Evolutionary conservation across 2,797 vertebrate genomes (phyloP).

Genomic region (Tauraco hartlaubi): DNA sequence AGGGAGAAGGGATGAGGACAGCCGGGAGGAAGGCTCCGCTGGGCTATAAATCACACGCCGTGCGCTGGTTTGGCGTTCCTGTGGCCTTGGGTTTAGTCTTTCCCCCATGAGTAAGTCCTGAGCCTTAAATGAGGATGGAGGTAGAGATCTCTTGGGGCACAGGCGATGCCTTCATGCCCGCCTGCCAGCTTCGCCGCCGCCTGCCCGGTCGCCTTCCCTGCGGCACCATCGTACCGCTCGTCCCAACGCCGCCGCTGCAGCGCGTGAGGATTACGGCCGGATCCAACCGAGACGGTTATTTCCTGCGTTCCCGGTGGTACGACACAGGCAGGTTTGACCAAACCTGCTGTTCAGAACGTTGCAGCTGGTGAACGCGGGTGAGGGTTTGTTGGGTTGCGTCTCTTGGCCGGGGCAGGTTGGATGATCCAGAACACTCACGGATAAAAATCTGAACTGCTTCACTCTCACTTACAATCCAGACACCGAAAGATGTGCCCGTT

Average conservation of each 20-base stretch:
- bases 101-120: neutral
- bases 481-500: too few species aligned
- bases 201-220: neutral
- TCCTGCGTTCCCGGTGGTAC: neutral
- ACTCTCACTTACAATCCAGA: neutral
- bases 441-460: neutral
- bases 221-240: neutral
- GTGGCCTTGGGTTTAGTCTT: neutral
- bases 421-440: neutral
- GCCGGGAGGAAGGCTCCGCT: neutral
- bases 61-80: neutral
- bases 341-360: neutral
- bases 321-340: neutral
- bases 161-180: neutral
- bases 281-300: neutral
- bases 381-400: neutral
- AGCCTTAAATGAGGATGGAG: neutral
- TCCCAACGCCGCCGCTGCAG: neutral
- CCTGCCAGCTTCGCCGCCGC: neutral
- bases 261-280: neutral
- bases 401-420: neutral
- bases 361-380: neutral
- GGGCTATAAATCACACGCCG: too few species aligned
- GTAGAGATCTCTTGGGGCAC: neutral
- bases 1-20: too few species aligned